Evolutionary conservation across 35 echinoderm and acorn worm species (phyloP).

Genomic region (Apostichopus parvimensis): DNA sequence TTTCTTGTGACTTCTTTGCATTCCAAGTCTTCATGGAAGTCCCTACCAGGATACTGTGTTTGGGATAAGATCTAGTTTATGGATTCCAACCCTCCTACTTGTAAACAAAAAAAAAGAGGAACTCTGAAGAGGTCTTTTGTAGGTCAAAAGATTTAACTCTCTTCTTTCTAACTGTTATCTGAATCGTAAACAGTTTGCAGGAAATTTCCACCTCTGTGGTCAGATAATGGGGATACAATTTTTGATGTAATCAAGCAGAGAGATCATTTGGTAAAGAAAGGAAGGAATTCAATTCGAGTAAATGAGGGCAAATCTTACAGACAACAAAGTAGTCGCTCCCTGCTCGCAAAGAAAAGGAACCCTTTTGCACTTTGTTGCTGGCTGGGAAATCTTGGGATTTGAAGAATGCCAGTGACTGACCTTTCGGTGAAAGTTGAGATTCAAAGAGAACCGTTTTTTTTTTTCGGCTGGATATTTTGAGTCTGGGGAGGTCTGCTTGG

Average conservation of each 20-base stretch:
- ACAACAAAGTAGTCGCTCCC: not conserved
- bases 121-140: not conserved
- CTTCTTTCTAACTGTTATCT: not conserved
- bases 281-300: not conserved
- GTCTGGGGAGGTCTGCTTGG: constrained; percentile 7
- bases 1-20: too few species aligned
- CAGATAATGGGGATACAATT: not conserved
- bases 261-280: not conserved
- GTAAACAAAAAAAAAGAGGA: not conserved
- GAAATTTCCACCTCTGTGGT: constrained; percentile 1
- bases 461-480: not conserved
- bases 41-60: not conserved
- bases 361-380: not conserved
- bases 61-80: not conserved
- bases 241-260: not conserved
- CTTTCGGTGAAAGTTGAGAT: constrained; percentile 24
- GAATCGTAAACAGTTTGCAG: not conserved
- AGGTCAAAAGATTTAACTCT: not conserved
- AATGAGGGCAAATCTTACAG: not conserved
- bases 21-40: too few species aligned
- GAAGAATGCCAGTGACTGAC: constrained; percentile 20
- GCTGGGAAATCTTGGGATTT: not conserved
- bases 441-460: not conserved
- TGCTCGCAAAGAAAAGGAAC: not conserved
- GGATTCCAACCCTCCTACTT: not conserved